phyloP scores from a whole-genome alignment of 2,888 invertebrate species.

The Heliconius cydno region DNA sequence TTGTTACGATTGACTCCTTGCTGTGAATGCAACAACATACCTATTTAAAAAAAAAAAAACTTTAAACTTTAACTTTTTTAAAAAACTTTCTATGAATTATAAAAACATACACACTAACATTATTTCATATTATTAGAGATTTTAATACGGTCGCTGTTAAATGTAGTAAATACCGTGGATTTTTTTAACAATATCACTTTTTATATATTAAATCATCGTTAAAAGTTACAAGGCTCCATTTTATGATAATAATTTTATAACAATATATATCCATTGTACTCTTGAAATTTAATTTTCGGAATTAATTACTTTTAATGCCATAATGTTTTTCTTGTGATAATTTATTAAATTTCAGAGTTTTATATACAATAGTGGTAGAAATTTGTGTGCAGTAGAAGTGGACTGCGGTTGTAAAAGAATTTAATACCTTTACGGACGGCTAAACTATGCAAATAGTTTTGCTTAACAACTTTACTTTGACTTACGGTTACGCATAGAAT shows the following conservation, averaged over 20 bases:
- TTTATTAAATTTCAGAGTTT: constrained; percentile 7
- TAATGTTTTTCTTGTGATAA: constrained; percentile 1
- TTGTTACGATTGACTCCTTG: background rate
- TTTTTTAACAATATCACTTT: background rate
- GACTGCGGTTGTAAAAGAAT: background rate
- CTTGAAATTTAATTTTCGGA: background rate
- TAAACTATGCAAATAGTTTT: background rate
- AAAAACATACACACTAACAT: too few relatives aligned
- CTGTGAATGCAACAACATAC: too few relatives aligned
- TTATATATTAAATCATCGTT: background rate
- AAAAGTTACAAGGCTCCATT: background rate
- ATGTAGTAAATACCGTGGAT: background rate
- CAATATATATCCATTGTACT: background rate
- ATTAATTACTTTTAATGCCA: background rate
- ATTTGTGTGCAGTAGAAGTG: constrained; percentile 1
- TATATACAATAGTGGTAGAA: constrained; percentile 5
- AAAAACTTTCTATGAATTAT: too few relatives aligned
- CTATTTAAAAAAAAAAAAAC: too few relatives aligned
- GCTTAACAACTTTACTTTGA: background rate
- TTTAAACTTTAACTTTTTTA: too few relatives aligned
- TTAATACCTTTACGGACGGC: background rate
- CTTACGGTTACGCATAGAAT: background rate
- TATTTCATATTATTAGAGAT: background rate
- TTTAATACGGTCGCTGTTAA: background rate
- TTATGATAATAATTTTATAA: background rate